These are phyloP conservation scores for Meandrusa payeni DNA, from an alignment of 2,888 invertebrate species.

Conservation along the genomic window DNA sequence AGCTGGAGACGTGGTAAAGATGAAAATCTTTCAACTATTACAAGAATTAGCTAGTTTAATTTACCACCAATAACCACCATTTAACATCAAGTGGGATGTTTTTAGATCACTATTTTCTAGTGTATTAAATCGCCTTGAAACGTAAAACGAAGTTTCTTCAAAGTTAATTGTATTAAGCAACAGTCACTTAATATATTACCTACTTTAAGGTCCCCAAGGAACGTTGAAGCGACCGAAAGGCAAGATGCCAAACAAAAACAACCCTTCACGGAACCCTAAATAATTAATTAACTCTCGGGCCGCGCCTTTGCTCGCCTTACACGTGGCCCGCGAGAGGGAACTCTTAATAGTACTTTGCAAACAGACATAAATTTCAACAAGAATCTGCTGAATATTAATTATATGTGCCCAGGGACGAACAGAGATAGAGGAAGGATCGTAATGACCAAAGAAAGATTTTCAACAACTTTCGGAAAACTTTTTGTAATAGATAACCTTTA, in stretches of 20 bases:
- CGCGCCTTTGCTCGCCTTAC: constrained; percentile 26
- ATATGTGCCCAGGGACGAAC: constrained; percentile 18
- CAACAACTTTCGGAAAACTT: background rate
- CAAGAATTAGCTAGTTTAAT: no score
- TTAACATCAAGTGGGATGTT: no score
- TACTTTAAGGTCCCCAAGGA: constrained; percentile 25
- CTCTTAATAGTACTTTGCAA: constrained; percentile 42
- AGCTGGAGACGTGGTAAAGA: no score
- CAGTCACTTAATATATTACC: constrained; percentile 21
- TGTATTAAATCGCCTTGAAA: no score
- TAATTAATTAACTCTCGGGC: constrained; percentile 43
- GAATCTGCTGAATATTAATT: constrained; percentile 29
- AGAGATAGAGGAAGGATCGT: constrained; percentile 1
- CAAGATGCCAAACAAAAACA: constrained; percentile 36
- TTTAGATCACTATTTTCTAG: no score
- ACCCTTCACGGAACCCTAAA: constrained; percentile 34
- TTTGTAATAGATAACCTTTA: no score
- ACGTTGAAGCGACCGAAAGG: constrained; percentile 16
- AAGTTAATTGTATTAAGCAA: constrained; percentile 20
- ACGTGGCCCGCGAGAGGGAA: constrained; percentile 29
- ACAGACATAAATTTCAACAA: constrained; percentile 38
- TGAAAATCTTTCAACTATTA: no score
- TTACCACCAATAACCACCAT: no score
- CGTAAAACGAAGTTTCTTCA: background rate
- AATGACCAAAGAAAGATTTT: constrained; percentile 1